Conservation (phyloP, 2,113 vertebrate species). For the Canis aureus region DNA sequence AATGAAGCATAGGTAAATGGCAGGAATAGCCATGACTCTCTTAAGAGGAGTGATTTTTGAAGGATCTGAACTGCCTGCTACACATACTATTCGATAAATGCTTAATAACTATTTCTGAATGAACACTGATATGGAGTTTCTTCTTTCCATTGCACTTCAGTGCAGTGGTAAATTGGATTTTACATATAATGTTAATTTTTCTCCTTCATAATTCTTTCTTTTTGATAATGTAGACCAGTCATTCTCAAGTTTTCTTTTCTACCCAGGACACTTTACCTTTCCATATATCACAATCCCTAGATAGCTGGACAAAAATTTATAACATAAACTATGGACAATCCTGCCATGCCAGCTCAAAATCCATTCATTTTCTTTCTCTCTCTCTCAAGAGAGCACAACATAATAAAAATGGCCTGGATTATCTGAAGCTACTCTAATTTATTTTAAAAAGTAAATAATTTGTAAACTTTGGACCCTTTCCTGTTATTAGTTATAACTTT, state of each 20-base stretch:
- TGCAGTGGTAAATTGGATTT: background rate
- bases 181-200: background rate
- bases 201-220: background rate
- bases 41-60: background rate
- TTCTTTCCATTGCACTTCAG: conserved; percentile 14
- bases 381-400: background rate
- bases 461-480: background rate
- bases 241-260: background rate
- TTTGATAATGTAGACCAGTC: background rate
- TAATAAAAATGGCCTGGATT: background rate
- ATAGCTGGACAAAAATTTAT: background rate
- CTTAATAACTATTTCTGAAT: background rate
- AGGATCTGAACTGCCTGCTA: background rate
- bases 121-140: background rate
- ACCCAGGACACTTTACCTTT: background rate
- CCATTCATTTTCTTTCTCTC: background rate
- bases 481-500: conserved; percentile 19
- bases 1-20: background rate
- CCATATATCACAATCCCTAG: background rate
- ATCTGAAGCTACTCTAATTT: background rate
- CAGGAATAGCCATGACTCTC: background rate
- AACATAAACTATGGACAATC: background rate
- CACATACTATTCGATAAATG: background rate
- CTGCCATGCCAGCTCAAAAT: background rate
- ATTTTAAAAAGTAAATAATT: conserved; percentile 8